Base-by-base conservation (phyloP, 1,140 invertebrate genomes). In the Diabrotica undecimpunctata region DNA sequence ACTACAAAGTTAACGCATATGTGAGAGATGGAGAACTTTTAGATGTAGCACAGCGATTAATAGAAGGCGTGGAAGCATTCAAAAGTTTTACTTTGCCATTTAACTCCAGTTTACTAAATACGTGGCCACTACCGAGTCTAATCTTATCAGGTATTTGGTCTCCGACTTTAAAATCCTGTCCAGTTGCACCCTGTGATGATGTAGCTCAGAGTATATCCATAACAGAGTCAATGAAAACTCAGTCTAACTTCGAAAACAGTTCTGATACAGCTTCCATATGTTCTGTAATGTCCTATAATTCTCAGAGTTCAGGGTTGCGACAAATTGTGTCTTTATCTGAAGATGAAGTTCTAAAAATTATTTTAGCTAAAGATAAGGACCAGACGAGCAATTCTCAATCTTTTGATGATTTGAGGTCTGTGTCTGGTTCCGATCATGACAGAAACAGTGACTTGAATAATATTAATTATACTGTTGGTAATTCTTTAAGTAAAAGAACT, bases 41-140 rank as follows among this genome's bases (percentile, higher is more conserved):
- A 41, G 91, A 94, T 74, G 86, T 94, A 2, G 86, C 90, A 7
- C 86, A 90, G 70, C 84, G 85, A 70, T 80, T 92, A 6, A 81
- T 96, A 50, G 87, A 91, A 74, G 91, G 88, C 46, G 76, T 96
- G n/a, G 90, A 93, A 73, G 81, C 84, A 36, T 86, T 89, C 75
- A 81, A 88, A n/a, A 79, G 83, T 36, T 96, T 97, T 76, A 84
- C 90, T 64, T 79, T 97, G 61, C 90, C 92, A 4, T 90, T 86
- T 66, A 97, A 97, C 82, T 93, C 92, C 0, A 94, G 90, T 74
- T 77, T 95, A 7, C 79, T 98, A 0, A 98, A 98, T 80, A 86
- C 85, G 50, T 98, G 95, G 95, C 89, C 89, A 0, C 87, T 87
- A 66, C 87, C 88, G n/a, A 90, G 95, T 3, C 77, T 98, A 6